Evolutionary conservation across 2,888 invertebrate genomes (phyloP), one percentile per base, ranked within the genome.

Genomic region (Nymphalis polychloros): DNA sequence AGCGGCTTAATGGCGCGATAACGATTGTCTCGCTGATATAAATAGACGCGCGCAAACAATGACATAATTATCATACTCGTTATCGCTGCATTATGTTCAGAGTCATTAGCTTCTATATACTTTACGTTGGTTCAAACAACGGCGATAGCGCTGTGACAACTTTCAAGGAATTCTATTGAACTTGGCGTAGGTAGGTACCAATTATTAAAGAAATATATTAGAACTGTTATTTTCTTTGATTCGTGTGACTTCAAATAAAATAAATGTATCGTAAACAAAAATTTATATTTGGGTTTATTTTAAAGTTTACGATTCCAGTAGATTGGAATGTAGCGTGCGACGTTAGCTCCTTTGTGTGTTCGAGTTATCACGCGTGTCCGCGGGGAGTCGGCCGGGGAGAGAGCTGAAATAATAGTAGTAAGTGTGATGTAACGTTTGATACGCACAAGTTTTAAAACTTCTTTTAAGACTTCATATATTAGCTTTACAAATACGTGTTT

Each of bases 51-150:
- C 19, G 16, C 48, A 31, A 55, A 67, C 61, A 67, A 64, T 67
- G 57, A 52, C 67, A 67, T 61, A 67, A 64, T 67, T 61, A 70
- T 64, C 63, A 67, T 41, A 48, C 57, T 59, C 46, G 19, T 67
- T 62, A 66, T 66, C 69, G 52, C 57, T 41, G 57, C 57, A 27
- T 53, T 59, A 60, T 20, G 52, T 52, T 46, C 41, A 47, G 50
- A 46, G 57, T 41, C 57, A 57, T 57, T 57, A 57, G 35, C 57
- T 57, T 35, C 35, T 57, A 35, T 19, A 35, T 31, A 4, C 19
- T 41, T 8, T 23, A 19, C 59, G 53, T 53, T 16, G 35, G 46
- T 20, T 59, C 53, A 17, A n/a, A 31, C 41, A 41, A 16, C 17
- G 53, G 8, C 17, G 65, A 59, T 31, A 35, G 27, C 31, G 35